These are phyloP conservation scores for Falco berigora DNA, from an alignment of 2,797 vertebrate genomes.

Conservation along the genomic window DNA sequence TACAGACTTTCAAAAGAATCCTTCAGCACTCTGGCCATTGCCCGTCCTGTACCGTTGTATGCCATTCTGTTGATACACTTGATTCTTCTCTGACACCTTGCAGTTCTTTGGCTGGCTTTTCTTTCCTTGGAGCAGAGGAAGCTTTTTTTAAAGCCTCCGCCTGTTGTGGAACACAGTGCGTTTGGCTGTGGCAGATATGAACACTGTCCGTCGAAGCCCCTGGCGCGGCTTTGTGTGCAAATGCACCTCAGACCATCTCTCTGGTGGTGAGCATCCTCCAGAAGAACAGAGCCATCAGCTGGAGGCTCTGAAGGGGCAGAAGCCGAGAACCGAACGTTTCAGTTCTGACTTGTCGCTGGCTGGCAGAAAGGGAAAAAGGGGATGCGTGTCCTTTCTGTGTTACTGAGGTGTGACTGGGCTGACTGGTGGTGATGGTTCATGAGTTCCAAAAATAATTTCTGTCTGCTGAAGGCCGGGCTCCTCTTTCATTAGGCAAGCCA, in stretches of 20 bases:
- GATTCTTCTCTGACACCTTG: neutral
- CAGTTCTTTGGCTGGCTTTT: neutral
- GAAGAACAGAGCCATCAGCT: neutral
- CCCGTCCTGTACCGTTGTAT: neutral
- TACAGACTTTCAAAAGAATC: neutral
- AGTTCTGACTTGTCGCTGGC: neutral
- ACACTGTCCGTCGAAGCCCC: neutral
- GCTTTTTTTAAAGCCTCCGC: neutral
- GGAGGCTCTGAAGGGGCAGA: neutral
- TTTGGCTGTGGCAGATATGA: neutral
- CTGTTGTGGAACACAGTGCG: neutral
- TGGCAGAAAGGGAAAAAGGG: neutral
- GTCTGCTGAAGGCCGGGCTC: neutral
- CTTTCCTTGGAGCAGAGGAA: neutral
- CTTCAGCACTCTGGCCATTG: neutral
- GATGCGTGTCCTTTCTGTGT: neutral
- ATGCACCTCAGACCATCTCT: neutral
- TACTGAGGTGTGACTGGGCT: neutral
- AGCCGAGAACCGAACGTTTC: rapidly evolving
- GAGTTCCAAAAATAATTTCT: slow-evolving; percentile 9
- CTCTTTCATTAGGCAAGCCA: neutral
- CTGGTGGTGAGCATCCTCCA: neutral
- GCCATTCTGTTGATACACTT: neutral
- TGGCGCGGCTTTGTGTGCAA: neutral
- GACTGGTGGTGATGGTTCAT: neutral